phyloP scores from a whole-genome alignment of 2,888 invertebrate genomes.

The Mantis religiosa region DNA sequence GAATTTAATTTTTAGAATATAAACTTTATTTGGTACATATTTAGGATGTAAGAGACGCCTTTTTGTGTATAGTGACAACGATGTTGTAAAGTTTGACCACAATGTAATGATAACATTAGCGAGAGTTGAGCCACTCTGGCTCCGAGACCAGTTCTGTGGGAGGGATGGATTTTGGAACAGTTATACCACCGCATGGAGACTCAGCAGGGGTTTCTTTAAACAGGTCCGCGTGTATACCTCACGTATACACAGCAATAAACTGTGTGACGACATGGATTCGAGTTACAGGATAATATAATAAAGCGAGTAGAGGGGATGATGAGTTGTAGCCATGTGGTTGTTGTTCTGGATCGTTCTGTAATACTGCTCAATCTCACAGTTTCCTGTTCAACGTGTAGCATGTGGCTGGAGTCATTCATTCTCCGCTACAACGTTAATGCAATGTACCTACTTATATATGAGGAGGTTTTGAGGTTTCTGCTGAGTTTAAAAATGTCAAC shows the following conservation, averaged over 20 bases:
- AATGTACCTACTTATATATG: too few relatives aligned
- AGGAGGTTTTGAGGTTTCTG: too few relatives aligned
- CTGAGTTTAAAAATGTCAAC: too few relatives aligned
- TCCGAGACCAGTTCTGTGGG: not conserved
- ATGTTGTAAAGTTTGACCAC: too few relatives aligned
- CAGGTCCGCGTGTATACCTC: constrained; percentile 17
- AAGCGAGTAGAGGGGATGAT: constrained; percentile 22
- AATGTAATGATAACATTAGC: not conserved
- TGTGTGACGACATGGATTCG: constrained; percentile 26
- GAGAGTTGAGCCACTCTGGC: not conserved
- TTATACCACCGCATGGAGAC: constrained; percentile 14
- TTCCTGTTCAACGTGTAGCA: not conserved
- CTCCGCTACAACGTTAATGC: too few relatives aligned
- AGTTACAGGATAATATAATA: constrained; percentile 29
- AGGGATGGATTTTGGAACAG: constrained; percentile 19
- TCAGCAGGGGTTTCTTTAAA: constrained; percentile 19
- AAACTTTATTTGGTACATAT: too few relatives aligned
- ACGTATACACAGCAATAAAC: constrained; percentile 25
- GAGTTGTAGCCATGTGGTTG: constrained; percentile 24
- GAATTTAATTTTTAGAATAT: too few relatives aligned
- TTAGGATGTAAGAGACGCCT: too few relatives aligned
- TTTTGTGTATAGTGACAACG: too few relatives aligned
- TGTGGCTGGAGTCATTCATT: too few relatives aligned
- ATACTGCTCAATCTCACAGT: not conserved
- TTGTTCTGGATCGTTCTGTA: not conserved